A percentile compares a stretch with the other conserved stretches of the same genome.
Conservation (phyloP, 1,140 invertebrate genomes). For the Anastrepha ludens region DNA sequence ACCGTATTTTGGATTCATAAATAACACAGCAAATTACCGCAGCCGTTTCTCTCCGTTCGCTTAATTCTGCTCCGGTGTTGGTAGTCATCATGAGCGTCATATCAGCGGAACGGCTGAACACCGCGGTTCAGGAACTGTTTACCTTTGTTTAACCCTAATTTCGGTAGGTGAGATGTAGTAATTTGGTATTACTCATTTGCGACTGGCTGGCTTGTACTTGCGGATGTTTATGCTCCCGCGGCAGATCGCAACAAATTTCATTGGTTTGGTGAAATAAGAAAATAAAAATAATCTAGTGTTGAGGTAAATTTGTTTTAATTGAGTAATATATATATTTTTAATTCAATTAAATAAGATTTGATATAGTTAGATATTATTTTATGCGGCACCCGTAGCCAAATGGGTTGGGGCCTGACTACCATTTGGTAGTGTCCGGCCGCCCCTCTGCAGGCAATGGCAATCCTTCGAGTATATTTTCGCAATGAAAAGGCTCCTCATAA, state of each 20-base stretch:
- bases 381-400: too few species aligned
- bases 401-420: too few species aligned
- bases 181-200: conserved; percentile 33
- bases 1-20: conserved; percentile 61
- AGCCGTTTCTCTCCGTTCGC: neutral
- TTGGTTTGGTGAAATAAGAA: neutral
- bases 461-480: too few species aligned
- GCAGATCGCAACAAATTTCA: neutral
- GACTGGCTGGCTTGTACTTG: neutral
- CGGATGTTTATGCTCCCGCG: neutral
- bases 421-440: too few species aligned
- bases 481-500: too few species aligned
- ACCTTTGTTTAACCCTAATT: conserved; percentile 52
- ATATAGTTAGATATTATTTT: too few species aligned
- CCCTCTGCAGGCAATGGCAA: too few species aligned
- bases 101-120: conserved; percentile 1
- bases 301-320: too few species aligned
- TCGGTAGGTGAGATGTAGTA: conserved; percentile 42
- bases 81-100: conserved; percentile 13
- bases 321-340: too few species aligned
- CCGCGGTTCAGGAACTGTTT: conserved; percentile 54
- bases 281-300: too few species aligned
- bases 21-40: conserved; percentile 58
- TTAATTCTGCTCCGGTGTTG: neutral
- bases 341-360: too few species aligned